phyloP scores from a whole-genome alignment of 2,888 invertebrate species.

The Ophion ellenae region DNA sequence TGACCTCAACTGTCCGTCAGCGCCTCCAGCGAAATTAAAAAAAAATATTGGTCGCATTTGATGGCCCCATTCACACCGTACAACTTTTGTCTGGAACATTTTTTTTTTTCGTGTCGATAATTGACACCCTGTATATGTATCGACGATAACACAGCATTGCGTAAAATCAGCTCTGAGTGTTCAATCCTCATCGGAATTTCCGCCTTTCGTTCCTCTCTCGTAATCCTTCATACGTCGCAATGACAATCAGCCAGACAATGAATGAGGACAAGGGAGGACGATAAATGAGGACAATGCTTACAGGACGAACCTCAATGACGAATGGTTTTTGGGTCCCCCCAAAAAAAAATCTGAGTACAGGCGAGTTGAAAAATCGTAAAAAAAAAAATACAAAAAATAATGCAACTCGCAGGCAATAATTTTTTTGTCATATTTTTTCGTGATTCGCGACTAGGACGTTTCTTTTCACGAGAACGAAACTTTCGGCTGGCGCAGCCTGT shows the following conservation, averaged over 20 bases:
- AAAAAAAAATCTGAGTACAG: neutral
- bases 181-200: conserved; percentile 50
- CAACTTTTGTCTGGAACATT: too few relatives aligned
- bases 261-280: too few relatives aligned
- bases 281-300: too few relatives aligned
- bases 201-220: conserved; percentile 56
- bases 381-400: neutral
- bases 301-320: too few relatives aligned
- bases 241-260: neutral
- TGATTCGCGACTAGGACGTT: neutral
- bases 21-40: too few relatives aligned
- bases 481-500: neutral
- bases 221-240: neutral
- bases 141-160: conserved; percentile 42
- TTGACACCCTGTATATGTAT: too few relatives aligned
- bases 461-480: neutral
- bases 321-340: too few relatives aligned
- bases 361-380: neutral
- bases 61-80: too few relatives aligned
- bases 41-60: too few relatives aligned
- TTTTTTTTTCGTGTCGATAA: too few relatives aligned
- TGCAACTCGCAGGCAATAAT: too few relatives aligned
- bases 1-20: too few relatives aligned
- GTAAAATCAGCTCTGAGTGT: conserved; percentile 48
- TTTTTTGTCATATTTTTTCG: neutral